Evolutionary conservation across 2,113 vertebrate species (phyloP).

Genomic region (Coracopsis vasa): DNA sequence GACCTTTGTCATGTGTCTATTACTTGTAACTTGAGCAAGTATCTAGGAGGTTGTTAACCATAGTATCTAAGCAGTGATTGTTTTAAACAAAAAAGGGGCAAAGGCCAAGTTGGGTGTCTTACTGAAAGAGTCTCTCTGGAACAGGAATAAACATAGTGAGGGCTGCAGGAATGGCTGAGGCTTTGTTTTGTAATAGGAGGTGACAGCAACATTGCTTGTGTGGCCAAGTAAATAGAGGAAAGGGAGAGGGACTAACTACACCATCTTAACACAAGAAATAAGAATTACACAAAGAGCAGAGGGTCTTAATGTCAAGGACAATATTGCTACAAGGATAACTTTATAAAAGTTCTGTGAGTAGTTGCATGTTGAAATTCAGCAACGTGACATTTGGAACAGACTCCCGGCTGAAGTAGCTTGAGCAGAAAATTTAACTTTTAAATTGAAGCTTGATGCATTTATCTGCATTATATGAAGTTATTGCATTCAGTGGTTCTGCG

Average conservation of each 20-base stretch:
- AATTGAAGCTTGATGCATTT: neutral
- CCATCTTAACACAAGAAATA: neutral
- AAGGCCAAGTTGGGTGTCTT: neutral
- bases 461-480: neutral
- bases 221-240: neutral
- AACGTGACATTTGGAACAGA: neutral
- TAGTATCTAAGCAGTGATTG: neutral
- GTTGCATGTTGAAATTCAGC: neutral
- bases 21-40: neutral
- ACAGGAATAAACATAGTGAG: neutral
- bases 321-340: neutral
- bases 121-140: neutral
- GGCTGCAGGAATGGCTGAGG: neutral
- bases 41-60: neutral
- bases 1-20: neutral
- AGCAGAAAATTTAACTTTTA: constrained; percentile 4
- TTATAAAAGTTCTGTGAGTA: neutral
- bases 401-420: neutral
- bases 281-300: neutral
- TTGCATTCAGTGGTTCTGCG: neutral
- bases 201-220: neutral
- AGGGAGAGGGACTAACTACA: neutral
- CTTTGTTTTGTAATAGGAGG: neutral
- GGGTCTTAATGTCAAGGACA: neutral
- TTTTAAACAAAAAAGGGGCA: neutral